Evolutionary conservation across 2,113 vertebrate species (phyloP).

Genomic region (Corydoras maculifer): DNA sequence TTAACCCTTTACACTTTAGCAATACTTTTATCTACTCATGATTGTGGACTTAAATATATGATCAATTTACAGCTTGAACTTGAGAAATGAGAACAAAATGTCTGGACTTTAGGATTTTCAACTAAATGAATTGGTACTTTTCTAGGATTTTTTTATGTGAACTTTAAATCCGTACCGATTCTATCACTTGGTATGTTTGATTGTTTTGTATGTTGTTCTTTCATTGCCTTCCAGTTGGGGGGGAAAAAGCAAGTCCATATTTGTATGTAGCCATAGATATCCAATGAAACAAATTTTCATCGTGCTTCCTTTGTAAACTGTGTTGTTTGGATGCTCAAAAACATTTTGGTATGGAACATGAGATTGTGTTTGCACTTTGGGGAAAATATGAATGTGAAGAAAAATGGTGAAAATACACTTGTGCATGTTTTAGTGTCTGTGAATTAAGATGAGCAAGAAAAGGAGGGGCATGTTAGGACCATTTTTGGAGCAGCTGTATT

Average conservation of each 20-base stretch:
- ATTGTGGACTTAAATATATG: background rate
- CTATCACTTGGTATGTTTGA: background rate
- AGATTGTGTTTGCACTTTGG: background rate
- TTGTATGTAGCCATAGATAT: background rate
- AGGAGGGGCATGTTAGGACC: background rate
- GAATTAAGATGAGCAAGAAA: background rate
- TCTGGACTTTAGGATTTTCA: no score
- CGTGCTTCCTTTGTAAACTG: background rate
- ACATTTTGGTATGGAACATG: background rate
- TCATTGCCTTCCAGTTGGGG: conserved; percentile 58
- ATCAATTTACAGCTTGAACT: no score
- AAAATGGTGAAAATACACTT: background rate
- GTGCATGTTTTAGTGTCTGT: background rate
- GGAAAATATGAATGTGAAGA: background rate
- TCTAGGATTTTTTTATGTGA: no score
- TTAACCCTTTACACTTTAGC: background rate
- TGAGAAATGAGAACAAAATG: no score
- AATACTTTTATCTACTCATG: background rate
- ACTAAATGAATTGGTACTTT: no score
- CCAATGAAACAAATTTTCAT: conserved; percentile 9
- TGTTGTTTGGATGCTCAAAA: conserved; percentile 1
- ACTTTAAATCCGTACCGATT: no score
- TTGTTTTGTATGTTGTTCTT: conserved; percentile 47
- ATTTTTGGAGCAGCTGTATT: conserved; percentile 7
- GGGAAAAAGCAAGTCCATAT: conserved; percentile 49